Evolutionary conservation across 1,140 invertebrate genomes (phyloP), one percentile per base, ranked within the genome.

Genomic region (Chlorops oryzae): DNA sequence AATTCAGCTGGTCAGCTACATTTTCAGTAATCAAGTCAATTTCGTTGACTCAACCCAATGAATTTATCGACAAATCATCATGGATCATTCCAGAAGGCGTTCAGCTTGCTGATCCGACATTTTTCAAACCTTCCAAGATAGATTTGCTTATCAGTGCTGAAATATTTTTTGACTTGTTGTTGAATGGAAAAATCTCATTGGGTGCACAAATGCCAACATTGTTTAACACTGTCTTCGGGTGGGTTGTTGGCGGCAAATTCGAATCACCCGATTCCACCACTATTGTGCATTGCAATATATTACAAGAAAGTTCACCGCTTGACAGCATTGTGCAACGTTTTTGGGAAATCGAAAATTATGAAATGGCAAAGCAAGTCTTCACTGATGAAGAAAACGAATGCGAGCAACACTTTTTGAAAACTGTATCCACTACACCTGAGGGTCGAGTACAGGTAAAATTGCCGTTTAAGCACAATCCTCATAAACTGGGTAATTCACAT

Each of bases 151-250:
- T 47, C 7, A 21, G 45, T 20, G 6, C 32, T 12, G 2, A 47
- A 24, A 7, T 35, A 7, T 47, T 35, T 13, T 47, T 47, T 17
- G 38, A 35, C 4, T 37, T 35, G 6, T 47, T 35, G 7, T 32
- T 20, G 13, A 23, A 20, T 7, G 20, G 15, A 35, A 32, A 15
- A 13, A 13, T 22, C 5, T 24, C 20, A 13, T 47, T 22, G 18
- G 32, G 20, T n/a, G 32, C 13, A 35, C 5, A n/a, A 22, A 20
- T 12, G 20, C 44, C 44, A n/a, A 10, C 7, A 5, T 23, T 47
- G 13, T 25, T 21, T 12, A 47, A 47, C n/a, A 47, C 46, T 13
- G 17, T 24, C 7, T 25, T 48, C 10, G 46, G 46, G n/a, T 48
- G 46, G 46, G 27, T 48, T 12, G 46, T 39, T 5, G 46, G 46